Evolutionary conservation across 2,888 invertebrate genomes (phyloP), one percentile per base, ranked within the genome.

Genomic region (Melanostoma mellinum): DNA sequence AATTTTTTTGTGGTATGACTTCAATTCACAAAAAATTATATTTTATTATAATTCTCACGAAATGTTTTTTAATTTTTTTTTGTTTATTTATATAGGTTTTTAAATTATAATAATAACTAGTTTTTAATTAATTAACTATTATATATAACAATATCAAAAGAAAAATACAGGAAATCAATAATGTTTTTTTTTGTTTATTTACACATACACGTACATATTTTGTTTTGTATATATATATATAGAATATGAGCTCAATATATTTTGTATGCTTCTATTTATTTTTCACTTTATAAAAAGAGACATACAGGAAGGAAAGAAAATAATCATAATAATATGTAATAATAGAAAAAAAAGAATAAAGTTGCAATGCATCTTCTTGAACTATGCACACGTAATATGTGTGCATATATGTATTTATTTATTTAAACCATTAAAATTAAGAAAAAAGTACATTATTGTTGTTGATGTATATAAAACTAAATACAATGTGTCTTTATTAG

Each of bases 21-120:
- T 84, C 86, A 84, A 80, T 77, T 80, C 82, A 77, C 73, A 80
- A 85, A 82, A 86, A 85, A 76, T 74, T 77, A 84, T 73, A 84
- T 78, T 85, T 81, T 86, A 85, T 85, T 86, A 85, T 82, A 86
- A 86, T 85, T 86, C 84, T 85, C 84, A 82, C 74, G 82, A 79
- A 78, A 79, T 71, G 67, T 79, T 77, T 82, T 68, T 78, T 35
- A 76, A 60, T 67, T 67, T 75, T 58, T 63, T 46, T 38, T 38
- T 36, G 20, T 60, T 50, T 81, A 32, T 84, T 71, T 74, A 73
- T 85, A 69, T 85, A 74, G 76, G 79, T 72, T 61, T 73, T 85
- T 84, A 85, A 73, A 73, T 80, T 85, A 71, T 80, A 69, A 65
- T 80, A 77, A 69, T 76, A 73, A 82, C 80, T 80, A 77, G 68